A percentile compares a stretch with the other conserved stretches of the same genome.
Conservation (phyloP, 2,113 vertebrate species). For the Nothocercus nigrocapillus region DNA sequence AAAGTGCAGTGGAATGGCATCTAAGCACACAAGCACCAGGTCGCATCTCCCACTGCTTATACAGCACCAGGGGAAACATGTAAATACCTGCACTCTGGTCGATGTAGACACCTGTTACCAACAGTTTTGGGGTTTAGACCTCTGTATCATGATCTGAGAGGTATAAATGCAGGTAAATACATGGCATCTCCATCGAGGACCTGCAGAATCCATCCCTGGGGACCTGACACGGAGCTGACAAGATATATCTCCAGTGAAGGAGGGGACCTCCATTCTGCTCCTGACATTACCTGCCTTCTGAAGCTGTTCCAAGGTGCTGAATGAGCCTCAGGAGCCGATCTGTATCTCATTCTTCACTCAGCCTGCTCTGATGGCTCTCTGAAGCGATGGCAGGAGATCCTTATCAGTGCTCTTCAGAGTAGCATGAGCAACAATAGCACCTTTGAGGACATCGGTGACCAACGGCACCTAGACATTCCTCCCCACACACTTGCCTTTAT, state of each 20-base stretch:
- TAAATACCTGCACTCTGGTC: too few relatives aligned
- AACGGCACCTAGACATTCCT: not conserved
- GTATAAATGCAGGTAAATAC: not conserved
- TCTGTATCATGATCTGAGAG: accelerated
- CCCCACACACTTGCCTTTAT: not conserved
- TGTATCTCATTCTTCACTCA: not conserved
- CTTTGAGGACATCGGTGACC: not conserved
- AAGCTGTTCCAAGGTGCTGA: not conserved
- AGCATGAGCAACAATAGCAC: not conserved
- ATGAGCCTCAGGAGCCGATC: not conserved
- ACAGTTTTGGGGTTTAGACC: not conserved
- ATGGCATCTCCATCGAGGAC: not conserved
- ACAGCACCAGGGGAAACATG: accelerated
- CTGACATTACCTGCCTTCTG: not conserved
- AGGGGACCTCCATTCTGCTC: accelerated
- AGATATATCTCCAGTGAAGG: not conserved
- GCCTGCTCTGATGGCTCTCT: not conserved
- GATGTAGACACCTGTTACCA: not conserved
- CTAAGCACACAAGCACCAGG: not conserved
- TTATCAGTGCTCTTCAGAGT: not conserved
- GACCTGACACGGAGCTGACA: not conserved
- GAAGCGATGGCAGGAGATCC: not conserved
- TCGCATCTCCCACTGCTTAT: accelerated
- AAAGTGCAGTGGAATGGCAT: not conserved
- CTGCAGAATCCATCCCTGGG: not conserved